These are phyloP conservation scores for Crotalus helleri DNA, from an alignment of 2,113 vertebrate species.

Conservation along the genomic window DNA sequence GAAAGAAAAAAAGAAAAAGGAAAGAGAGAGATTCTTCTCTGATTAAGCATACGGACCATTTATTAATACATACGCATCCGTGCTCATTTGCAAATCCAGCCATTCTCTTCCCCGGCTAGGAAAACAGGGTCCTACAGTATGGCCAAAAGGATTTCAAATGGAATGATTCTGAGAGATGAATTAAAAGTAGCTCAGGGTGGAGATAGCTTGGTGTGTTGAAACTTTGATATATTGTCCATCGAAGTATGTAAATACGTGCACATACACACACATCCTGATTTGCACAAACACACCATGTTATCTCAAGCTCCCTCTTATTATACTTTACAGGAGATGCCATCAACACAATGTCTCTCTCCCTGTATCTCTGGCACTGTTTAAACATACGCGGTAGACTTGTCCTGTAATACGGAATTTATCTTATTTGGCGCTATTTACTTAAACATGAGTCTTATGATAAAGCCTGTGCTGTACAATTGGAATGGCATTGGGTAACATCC, in stretches of 20 bases:
- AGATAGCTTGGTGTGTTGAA: slow-evolving; percentile 61
- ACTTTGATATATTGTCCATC: slow-evolving; percentile 61
- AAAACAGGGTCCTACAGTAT: slow-evolving; percentile 63
- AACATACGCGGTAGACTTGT: slow-evolving; percentile 38
- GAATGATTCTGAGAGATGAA: slow-evolving; percentile 71
- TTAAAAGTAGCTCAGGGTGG: slow-evolving; percentile 63
- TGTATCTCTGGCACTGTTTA: slow-evolving; percentile 41
- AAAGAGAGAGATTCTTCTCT: slow-evolving; percentile 58
- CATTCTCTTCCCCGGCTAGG: slow-evolving; percentile 68
- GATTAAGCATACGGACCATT: slow-evolving; percentile 50
- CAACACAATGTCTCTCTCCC: slow-evolving; percentile 41
- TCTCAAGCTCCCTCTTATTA: slow-evolving; percentile 57
- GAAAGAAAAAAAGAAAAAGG: slow-evolving; percentile 22
- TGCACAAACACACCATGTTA: slow-evolving; percentile 44
- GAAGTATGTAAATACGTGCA: background rate
- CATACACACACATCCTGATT: background rate
- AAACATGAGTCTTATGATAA: slow-evolving; percentile 64
- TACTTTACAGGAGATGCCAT: slow-evolving; percentile 45
- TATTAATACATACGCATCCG: slow-evolving; percentile 39
- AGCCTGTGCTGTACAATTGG: slow-evolving; percentile 62
- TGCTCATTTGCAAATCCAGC: slow-evolving; percentile 65
- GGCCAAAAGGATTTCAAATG: slow-evolving; percentile 70
- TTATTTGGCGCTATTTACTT: slow-evolving; percentile 65
- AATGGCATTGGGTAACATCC: slow-evolving; percentile 59
- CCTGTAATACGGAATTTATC: slow-evolving; percentile 62